Evolutionary conservation across 2,113 vertebrate species (phyloP), one percentile per base, ranked within the genome.

Genomic region (Phycodurus eques): DNA sequence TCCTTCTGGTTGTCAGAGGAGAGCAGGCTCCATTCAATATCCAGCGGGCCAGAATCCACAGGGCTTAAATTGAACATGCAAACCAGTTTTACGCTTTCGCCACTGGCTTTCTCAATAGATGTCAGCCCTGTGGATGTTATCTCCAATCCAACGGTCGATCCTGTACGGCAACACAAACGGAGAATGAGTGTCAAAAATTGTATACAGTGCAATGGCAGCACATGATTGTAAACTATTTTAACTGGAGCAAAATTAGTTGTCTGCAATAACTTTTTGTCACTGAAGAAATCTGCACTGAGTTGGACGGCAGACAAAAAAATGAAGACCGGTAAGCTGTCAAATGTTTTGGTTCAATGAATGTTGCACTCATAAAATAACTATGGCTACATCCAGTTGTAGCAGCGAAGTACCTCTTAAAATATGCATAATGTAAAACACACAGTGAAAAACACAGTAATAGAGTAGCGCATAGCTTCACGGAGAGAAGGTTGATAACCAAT

Each of bases 21-120:
- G 64, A 92, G 51, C 56, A 92, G 79, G 77, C 83, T 94, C 93
- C 93, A 94, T 75, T 94, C 93, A 12, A 94, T 93, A 72, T 94
- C 93, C 73, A 94, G 86, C 0, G 92, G 92, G 43, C 92, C 92
- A 6, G 83, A 74, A 61, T 94, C 93, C n/a, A 65, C 78, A 1
- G 88, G 0, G 42, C 53, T 83, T 71, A 93, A 76, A 22, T 51
- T 63, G 67, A 93, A 94, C 80, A 84, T 84, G 71, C 92, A 94
- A 33, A 90, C 91, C 77, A 94, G 82, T 76, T 89, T 91, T 59
- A 90, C 92, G 11, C 72, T 91, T 83, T 91, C 82, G 15, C 92
- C 90, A 7, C 91, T 93, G 80, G 92, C 92, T 74, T 84, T 91
- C 78, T 94, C 91, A 15, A 92, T 75, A 20, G 89, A 68, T 0